phyloP scores from a whole-genome alignment of 2,888 invertebrate genomes.

The Lepidonotus clava region DNA sequence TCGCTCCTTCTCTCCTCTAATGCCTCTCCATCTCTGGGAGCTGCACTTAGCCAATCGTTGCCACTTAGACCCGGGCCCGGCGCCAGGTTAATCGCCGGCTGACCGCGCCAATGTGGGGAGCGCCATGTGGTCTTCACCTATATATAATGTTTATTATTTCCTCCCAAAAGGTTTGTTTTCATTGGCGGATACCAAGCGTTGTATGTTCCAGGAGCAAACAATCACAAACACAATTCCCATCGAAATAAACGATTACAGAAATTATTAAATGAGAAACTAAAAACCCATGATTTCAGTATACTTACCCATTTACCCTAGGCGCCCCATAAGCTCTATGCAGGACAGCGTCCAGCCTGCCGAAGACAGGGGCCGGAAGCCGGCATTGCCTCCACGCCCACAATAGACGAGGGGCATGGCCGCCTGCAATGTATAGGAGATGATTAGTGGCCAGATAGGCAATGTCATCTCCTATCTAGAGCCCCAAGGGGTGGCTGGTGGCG shows the following conservation, averaged over 20 bases:
- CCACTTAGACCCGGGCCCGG: neutral
- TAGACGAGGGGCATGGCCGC: no score
- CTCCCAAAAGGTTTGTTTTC: no score
- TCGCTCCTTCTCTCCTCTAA: neutral
- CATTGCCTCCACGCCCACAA: no score
- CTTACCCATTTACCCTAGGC: neutral
- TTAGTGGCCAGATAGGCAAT: slow-evolving; percentile 5
- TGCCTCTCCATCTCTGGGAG: neutral
- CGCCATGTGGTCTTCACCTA: no score
- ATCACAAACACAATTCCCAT: no score
- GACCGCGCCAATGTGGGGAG: neutral
- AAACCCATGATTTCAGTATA: no score
- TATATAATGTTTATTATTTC: no score
- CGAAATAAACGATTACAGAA: no score
- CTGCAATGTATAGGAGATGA: neutral
- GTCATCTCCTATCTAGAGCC: neutral
- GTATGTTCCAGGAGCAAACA: no score
- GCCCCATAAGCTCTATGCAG: neutral
- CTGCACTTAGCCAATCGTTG: neutral
- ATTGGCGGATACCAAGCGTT: no score
- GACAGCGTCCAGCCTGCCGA: neutral
- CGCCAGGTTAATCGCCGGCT: neutral
- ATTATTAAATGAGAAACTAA: no score
- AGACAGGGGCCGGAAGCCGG: neutral
- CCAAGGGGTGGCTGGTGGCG: neutral